Conservation (phyloP, 2,113 vertebrate species). For the Colinus virginianus region DNA sequence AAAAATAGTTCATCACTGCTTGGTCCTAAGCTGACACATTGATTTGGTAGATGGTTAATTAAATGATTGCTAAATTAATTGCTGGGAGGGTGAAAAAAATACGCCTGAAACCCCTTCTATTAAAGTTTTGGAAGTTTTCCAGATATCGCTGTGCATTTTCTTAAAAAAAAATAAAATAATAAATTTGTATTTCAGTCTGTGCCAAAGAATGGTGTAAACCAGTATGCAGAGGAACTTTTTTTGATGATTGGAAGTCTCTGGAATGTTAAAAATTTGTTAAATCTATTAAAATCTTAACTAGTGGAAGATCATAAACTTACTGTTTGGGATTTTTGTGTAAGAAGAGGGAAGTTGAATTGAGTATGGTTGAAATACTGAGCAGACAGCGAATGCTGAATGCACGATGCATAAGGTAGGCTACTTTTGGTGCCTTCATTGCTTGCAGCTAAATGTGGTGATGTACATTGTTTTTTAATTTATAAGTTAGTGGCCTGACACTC, state of each 20-base stretch:
- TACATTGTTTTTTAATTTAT: conserved; percentile 36
- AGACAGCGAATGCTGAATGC: conserved; percentile 18
- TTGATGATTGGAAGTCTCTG: not conserved
- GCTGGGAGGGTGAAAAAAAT: not conserved
- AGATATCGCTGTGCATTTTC: not conserved
- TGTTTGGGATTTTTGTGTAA: conserved; percentile 1
- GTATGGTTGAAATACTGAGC: not conserved
- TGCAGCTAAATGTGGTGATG: not conserved
- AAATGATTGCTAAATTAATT: not conserved
- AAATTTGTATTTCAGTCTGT: not conserved
- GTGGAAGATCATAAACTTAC: not conserved
- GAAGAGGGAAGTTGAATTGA: not conserved
- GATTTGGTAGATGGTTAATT: not conserved
- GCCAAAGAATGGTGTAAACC: not conserved
- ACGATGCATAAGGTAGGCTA: not conserved
- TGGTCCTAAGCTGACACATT: not conserved
- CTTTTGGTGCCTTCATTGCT: conserved; percentile 24
- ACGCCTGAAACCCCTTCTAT: not conserved
- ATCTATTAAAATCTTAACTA: not conserved
- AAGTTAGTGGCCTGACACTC: not conserved
- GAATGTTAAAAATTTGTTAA: conserved; percentile 1
- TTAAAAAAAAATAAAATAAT: not conserved
- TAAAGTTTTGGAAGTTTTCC: not conserved
- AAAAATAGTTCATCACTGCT: not conserved
- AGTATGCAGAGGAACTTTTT: not conserved